Percentiles rank a stretch among this genome's conserved stretches.
phyloP scores from a whole-genome alignment of 1,140 invertebrate genomes.

The Drosophila jambulina region DNA sequence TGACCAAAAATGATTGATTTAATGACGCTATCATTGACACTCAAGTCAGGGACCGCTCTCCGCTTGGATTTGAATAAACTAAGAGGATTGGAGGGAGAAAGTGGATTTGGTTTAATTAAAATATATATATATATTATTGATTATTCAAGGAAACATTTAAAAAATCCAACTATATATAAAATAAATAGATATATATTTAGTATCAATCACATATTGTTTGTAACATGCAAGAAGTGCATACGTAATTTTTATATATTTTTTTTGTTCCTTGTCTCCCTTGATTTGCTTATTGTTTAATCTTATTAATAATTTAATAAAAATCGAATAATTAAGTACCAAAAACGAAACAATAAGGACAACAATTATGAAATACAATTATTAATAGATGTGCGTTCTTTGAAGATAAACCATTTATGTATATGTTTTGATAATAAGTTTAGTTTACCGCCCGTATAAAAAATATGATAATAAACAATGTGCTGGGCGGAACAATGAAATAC shows the following conservation, averaged over 20 bases:
- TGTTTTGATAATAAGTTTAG: neutral
- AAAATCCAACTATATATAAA: no score
- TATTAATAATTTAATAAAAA: neutral
- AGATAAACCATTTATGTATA: neutral
- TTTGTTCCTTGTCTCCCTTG: neutral
- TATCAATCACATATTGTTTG: neutral
- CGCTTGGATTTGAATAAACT: slow-evolving; percentile 12
- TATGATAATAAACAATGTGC: neutral
- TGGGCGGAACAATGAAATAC: slow-evolving; percentile 29
- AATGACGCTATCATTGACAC: slow-evolving; percentile 72
- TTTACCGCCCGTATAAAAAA: slow-evolving; percentile 18
- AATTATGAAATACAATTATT: slow-evolving; percentile 1
- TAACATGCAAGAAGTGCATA: no score
- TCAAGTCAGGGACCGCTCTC: slow-evolving; percentile 26
- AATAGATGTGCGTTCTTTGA: neutral
- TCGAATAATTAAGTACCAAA: neutral
- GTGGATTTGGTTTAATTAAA: slow-evolving; percentile 36
- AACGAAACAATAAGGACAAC: slow-evolving; percentile 3
- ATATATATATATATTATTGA: no score
- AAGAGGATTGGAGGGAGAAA: neutral
- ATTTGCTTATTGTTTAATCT: neutral
- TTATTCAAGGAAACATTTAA: no score
- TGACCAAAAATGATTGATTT: slow-evolving; percentile 74
- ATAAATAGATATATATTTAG: neutral
- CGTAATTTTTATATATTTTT: neutral